phyloP scores from a whole-genome alignment of 2,797 vertebrate species.

The Trichosurus vulpecula region DNA sequence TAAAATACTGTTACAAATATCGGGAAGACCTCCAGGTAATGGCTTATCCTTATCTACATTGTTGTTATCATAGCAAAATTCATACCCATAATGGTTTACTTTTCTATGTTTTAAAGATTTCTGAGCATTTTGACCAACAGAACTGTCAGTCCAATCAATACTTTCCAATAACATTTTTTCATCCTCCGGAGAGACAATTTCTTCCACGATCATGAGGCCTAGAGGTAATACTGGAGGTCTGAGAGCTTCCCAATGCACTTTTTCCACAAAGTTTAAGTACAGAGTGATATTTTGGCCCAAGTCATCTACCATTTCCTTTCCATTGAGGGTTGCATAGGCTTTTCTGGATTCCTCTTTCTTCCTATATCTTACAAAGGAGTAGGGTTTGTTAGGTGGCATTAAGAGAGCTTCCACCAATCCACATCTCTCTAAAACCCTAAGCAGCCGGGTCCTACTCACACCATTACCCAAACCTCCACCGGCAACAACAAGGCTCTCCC shows the following conservation, averaged over 20 bases:
- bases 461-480: slow-evolving; percentile 96
- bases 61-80: slow-evolving; percentile 95
- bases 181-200: slow-evolving; percentile 91
- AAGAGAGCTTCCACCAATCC: slow-evolving; percentile 89
- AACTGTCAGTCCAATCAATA: slow-evolving; percentile 87
- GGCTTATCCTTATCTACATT: slow-evolving; percentile 94
- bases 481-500: slow-evolving; percentile 93
- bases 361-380: slow-evolving; percentile 91
- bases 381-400: slow-evolving; percentile 95
- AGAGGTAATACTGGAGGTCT: slow-evolving; percentile 86
- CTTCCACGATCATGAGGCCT: slow-evolving; percentile 90
- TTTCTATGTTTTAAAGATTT: slow-evolving; percentile 94
- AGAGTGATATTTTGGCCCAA: slow-evolving; percentile 85
- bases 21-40: slow-evolving; percentile 93
- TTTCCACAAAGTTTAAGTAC: slow-evolving; percentile 92
- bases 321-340: slow-evolving; percentile 89
- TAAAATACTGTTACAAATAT: slow-evolving; percentile 87
- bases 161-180: slow-evolving; percentile 87
- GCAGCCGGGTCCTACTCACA: slow-evolving; percentile 89
- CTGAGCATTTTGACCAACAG: slow-evolving; percentile 84
- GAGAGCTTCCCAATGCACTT: slow-evolving; percentile 86
- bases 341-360: slow-evolving; percentile 84
- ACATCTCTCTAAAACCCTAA: slow-evolving; percentile 82
- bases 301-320: slow-evolving; percentile 86
- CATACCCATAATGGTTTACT: slow-evolving; percentile 98